Evolutionary conservation across 2,888 invertebrate genomes (phyloP).

Genomic region (Drosophila atripex): DNA sequence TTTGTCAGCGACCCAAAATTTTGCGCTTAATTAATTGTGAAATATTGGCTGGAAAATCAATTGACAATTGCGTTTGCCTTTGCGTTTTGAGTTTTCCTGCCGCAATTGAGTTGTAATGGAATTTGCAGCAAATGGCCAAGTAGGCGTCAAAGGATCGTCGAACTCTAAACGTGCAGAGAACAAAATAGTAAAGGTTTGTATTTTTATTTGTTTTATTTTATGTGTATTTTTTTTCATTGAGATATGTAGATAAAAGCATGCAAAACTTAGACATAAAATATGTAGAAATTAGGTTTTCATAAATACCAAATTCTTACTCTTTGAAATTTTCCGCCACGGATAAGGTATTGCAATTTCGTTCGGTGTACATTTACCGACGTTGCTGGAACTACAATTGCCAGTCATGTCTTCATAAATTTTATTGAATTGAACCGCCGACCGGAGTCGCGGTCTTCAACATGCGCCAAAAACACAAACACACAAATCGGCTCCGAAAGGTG

Average conservation of each 20-base stretch:
- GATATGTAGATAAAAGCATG: background rate
- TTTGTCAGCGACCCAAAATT: conserved; percentile 58
- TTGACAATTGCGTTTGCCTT: conserved; percentile 22
- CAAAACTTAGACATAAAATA: too few relatives aligned
- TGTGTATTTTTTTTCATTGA: too few relatives aligned
- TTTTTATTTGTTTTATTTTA: too few relatives aligned
- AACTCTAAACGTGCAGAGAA: conserved; percentile 25
- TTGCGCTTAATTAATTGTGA: conserved; percentile 74
- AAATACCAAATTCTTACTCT: background rate
- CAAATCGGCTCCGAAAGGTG: conserved; percentile 11
- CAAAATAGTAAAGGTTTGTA: background rate
- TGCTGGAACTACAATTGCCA: conserved; percentile 73
- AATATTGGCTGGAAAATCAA: conserved; percentile 63
- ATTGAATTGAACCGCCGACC: conserved; percentile 69
- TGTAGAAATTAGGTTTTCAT: too few relatives aligned
- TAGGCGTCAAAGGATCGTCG: conserved; percentile 62
- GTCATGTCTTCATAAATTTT: conserved; percentile 79
- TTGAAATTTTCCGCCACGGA: background rate
- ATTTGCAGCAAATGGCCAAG: conserved; percentile 46
- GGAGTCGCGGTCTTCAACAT: conserved; percentile 51
- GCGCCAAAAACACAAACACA: conserved; percentile 64
- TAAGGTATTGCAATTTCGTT: background rate
- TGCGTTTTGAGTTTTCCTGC: conserved; percentile 8
- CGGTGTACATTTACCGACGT: conserved; percentile 31
- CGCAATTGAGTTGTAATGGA: conserved; percentile 69